Base-by-base conservation (phyloP, 2,888 invertebrate genomes). In the Phytoseiulus persimilis region DNA sequence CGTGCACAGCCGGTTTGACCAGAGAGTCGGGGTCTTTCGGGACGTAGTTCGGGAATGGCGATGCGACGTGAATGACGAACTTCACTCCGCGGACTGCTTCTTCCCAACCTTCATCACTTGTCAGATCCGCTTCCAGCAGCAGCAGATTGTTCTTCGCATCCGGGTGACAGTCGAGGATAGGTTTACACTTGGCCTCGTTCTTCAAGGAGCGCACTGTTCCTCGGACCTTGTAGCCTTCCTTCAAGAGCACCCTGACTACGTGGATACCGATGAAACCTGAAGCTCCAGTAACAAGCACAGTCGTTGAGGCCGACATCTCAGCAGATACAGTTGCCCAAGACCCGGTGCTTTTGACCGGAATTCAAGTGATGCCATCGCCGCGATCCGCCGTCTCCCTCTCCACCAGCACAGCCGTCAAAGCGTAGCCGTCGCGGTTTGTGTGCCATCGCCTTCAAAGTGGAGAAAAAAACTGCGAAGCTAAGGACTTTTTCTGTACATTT, bases 271-370 rank as follows among this genome's bases (percentile, higher is more conserved):
- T 92, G 91, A 92, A 94, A 83, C 94, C 94, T 9, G 93, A 93
- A 5, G 93, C 94, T 83, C 94, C 94, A 28, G 94, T 94, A 84
- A 94, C 94, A 90, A 94, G 92, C 90, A 94, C 93, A 28, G 83
- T 87, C 87, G 65, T 65, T 65, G 65, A 65, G 65, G 65, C 65
- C 1, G 65, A 65, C 65, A 65, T 65, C 65, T 65, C 28, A 65
- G 14, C 65, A 65, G 28, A 65, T 65, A 14, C 14, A 65, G 28
- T 2, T 65, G 65, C 5, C 65, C 18, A 23, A 65, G 18, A 65
- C 65, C 65, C 65, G 65, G 65, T 65, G 65, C 65, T 65, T 65
- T 65, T 65, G 65, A 65, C 65, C 65, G 65, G 39, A 65, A 65
- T 65, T 65, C 65, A 65, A 23, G 65, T 23, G 65, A 65, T 65